Conservation (phyloP, 2,797 vertebrate species). For the Catostomus latipinnis region DNA sequence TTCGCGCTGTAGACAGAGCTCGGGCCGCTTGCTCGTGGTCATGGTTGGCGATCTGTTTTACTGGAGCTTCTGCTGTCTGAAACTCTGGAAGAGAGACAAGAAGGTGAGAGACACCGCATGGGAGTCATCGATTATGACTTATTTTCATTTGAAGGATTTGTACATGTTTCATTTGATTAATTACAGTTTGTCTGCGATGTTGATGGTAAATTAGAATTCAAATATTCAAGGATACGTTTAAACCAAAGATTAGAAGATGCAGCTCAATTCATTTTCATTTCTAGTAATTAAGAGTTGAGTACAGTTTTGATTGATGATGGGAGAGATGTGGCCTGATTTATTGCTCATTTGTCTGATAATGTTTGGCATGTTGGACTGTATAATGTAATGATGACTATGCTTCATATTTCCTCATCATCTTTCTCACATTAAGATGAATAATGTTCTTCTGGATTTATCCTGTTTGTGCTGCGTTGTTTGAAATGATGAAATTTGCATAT, state of each 20-base stretch:
- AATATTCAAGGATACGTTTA: background rate
- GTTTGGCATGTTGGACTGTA: too few species aligned
- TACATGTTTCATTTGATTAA: background rate
- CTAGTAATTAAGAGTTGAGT: background rate
- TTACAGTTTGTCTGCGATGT: background rate
- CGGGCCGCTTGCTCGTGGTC: slow-evolving; percentile 62
- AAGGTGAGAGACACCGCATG: slow-evolving; percentile 72
- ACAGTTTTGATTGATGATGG: background rate
- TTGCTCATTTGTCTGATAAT: background rate
- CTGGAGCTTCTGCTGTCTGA: slow-evolving; percentile 84
- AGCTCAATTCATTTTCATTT: background rate
- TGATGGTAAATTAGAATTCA: too few species aligned
- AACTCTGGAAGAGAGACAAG: slow-evolving; percentile 80
- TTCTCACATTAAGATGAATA: background rate
- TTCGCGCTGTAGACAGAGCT: background rate
- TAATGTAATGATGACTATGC: too few species aligned
- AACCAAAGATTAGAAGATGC: too few species aligned
- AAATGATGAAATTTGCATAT: background rate
- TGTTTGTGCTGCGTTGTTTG: background rate
- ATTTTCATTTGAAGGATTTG: too few species aligned
- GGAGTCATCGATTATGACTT: too few species aligned
- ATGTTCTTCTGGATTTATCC: background rate
- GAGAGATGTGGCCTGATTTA: background rate
- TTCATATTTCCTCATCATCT: too few species aligned
- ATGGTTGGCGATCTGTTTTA: slow-evolving; percentile 82